A percentile compares a stretch with the other conserved stretches of the same genome.
Evolutionary conservation across 1,140 invertebrate species (phyloP).

Genomic region (Bombus confusus): DNA sequence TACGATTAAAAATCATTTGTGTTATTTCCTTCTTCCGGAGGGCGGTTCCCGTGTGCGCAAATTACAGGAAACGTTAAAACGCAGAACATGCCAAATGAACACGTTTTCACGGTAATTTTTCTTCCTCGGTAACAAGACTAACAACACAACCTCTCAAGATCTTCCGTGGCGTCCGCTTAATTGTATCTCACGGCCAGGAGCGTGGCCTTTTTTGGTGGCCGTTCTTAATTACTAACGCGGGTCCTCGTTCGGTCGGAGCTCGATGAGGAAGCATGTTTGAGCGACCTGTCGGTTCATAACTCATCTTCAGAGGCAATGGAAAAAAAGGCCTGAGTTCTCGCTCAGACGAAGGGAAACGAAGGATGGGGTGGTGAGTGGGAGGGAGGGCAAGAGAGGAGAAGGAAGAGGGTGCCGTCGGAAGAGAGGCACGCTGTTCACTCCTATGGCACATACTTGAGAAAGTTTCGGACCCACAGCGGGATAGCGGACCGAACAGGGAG

Average conservation of each 20-base stretch:
- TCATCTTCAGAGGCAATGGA: conserved; percentile 73
- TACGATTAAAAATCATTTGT: not conserved
- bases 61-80: not conserved
- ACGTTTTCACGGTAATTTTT: conserved; percentile 44
- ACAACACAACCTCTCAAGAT: conserved; percentile 39
- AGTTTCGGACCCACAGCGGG: conserved; percentile 73
- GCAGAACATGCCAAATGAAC: conserved; percentile 20
- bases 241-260: conserved; percentile 55
- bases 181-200: conserved; percentile 45
- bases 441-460: conserved; percentile 81
- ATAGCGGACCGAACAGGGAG: conserved; percentile 74
- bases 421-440: conserved; percentile 59
- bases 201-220: conserved; percentile 53
- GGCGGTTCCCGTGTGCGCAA: not conserved
- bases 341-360: conserved; percentile 49
- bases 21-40: not conserved
- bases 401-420: conserved; percentile 41
- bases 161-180: conserved; percentile 46
- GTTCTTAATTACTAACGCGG: conserved; percentile 68
- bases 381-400: conserved; percentile 8
- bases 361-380: not conserved
- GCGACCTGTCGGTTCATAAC: conserved; percentile 75
- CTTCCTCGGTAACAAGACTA: conserved; percentile 42
- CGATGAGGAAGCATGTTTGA: conserved; percentile 68
- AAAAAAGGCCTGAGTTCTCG: conserved; percentile 60